These are phyloP conservation scores for Sisyra terminalis DNA, from an alignment of 2,888 invertebrate genomes.

Conservation along the genomic window DNA sequence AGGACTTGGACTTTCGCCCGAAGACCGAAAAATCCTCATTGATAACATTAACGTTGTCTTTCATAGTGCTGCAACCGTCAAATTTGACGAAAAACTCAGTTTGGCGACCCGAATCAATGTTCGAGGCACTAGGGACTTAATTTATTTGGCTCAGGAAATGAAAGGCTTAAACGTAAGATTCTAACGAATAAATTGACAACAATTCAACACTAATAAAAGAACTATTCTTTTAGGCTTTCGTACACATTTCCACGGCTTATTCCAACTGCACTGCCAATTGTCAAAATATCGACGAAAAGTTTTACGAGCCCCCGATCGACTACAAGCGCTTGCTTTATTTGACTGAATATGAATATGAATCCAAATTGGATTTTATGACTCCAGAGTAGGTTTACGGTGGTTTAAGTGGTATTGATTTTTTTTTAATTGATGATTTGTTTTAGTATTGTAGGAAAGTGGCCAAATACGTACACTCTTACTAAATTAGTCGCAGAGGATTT, in stretches of 20 bases:
- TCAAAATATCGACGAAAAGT: constrained; percentile 31
- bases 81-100: constrained; percentile 54
- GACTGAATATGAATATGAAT: constrained; percentile 32
- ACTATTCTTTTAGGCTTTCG: constrained; percentile 24
- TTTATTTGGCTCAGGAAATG: constrained; percentile 47
- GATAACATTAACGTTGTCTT: constrained; percentile 59
- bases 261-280: constrained; percentile 32
- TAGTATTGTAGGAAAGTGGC: constrained; percentile 53
- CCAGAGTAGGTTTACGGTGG: constrained; percentile 31
- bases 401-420: not conserved
- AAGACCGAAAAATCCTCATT: constrained; percentile 39
- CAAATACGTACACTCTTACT: constrained; percentile 84
- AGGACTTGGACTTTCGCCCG: constrained; percentile 42
- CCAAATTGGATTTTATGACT: constrained; percentile 33
- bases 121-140: constrained; percentile 41
- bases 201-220: not conserved
- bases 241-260: constrained; percentile 43
- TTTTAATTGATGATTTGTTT: constrained; percentile 13
- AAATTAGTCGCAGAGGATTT: constrained; percentile 78
- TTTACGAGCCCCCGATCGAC: constrained; percentile 35
- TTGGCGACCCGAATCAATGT: constrained; percentile 54
- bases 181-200: not conserved
- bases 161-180: constrained; percentile 41
- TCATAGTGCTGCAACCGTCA: constrained; percentile 60
- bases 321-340: constrained; percentile 31